These are phyloP conservation scores for Caranx ignobilis DNA, from an alignment of 2,113 vertebrate genomes.

Conservation along the genomic window DNA sequence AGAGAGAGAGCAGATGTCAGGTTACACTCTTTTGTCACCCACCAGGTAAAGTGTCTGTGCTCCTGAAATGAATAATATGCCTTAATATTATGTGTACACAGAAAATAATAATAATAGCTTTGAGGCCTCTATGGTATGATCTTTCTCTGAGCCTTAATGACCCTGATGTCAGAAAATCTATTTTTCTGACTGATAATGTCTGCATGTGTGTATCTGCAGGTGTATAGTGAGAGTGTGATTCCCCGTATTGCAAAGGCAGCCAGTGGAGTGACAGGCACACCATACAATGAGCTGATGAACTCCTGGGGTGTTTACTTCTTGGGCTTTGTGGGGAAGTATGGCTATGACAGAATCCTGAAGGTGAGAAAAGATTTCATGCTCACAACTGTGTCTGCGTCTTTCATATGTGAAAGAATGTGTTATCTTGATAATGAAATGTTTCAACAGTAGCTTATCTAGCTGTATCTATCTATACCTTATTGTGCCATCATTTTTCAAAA, in stretches of 20 bases:
- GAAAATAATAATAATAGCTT: neutral
- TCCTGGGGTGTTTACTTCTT: conserved; percentile 86
- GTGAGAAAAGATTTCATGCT: conserved; percentile 53
- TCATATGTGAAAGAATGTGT: conserved; percentile 1
- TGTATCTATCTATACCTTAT: too few relatives aligned
- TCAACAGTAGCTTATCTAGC: too few relatives aligned
- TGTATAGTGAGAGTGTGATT: conserved; percentile 84
- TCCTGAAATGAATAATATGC: neutral
- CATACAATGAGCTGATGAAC: conserved; percentile 86
- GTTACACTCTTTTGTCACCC: conserved; percentile 84
- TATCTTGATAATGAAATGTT: neutral
- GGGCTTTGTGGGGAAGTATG: conserved; percentile 85
- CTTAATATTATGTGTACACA: neutral
- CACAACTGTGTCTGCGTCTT: neutral
- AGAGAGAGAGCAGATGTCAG: conserved; percentile 83
- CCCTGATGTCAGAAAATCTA: neutral
- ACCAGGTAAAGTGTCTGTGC: conserved; percentile 72
- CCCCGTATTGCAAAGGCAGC: conserved; percentile 83
- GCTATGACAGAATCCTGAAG: conserved; percentile 85
- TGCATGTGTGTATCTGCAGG: conserved; percentile 65
- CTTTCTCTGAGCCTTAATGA: neutral
- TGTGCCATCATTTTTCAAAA: neutral
- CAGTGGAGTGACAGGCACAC: conserved; percentile 83
- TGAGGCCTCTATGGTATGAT: neutral
- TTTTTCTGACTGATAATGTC: neutral